phyloP scores from a whole-genome alignment of 2,797 vertebrate species.

The Catamblyrhynchus diadema region DNA sequence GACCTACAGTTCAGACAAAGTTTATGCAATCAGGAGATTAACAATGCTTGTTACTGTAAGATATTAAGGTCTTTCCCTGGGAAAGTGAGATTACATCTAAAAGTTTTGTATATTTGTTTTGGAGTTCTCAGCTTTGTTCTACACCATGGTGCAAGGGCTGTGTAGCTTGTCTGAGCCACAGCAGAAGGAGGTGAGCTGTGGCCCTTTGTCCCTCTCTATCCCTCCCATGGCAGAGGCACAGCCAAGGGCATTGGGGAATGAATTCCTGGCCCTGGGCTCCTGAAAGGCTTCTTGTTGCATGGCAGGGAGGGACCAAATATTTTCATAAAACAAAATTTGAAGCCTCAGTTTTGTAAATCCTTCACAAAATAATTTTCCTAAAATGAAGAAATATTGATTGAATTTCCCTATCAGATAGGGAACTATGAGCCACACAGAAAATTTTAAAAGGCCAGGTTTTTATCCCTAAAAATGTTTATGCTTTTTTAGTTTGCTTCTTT shows the following conservation, averaged over 20 bases:
- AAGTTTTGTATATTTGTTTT: neutral
- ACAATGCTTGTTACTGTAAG: neutral
- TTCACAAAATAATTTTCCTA: neutral
- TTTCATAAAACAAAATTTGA: neutral
- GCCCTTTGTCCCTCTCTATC: neutral
- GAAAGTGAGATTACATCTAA: neutral
- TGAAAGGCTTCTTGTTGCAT: neutral
- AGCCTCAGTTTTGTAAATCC: neutral
- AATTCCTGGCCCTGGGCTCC: neutral
- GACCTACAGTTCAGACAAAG: neutral
- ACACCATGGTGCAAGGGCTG: neutral
- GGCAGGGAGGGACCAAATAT: neutral
- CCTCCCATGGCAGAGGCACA: neutral
- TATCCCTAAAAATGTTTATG: neutral
- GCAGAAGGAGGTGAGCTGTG: neutral
- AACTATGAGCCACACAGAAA: neutral
- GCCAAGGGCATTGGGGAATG: too few relatives aligned
- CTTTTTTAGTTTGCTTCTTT: neutral
- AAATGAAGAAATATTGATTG: neutral
- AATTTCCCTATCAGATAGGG: neutral
- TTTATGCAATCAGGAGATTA: neutral
- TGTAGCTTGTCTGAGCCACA: accelerated
- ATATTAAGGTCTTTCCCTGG: neutral
- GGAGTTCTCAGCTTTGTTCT: neutral
- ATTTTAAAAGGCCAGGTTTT: neutral